A percentile compares a stretch with the other conserved stretches of the same genome.
Evolutionary conservation across 2,797 vertebrate genomes (phyloP).

Genomic region (Phrynocephalus guinanensis): DNA sequence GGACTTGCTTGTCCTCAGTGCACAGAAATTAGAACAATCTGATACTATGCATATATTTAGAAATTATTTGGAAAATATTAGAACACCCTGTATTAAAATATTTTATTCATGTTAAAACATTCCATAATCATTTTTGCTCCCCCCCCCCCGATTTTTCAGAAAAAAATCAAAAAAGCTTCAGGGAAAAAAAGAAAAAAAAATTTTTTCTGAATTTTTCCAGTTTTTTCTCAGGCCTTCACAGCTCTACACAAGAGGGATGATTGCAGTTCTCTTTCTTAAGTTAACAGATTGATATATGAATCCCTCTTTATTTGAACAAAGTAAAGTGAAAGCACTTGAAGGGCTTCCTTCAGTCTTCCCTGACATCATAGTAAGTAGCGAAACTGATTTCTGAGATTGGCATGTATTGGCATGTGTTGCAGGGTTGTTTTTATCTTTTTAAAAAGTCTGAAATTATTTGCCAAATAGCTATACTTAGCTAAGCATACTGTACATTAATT

Average conservation of each 20-base stretch:
- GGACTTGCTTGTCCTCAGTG: no score
- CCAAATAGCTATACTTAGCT: not conserved
- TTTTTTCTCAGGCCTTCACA: no score
- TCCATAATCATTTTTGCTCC: no score
- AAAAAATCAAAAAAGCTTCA: no score
- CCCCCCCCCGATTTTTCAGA: no score
- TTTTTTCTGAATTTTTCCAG: no score
- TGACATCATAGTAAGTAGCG: not conserved
- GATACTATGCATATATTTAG: no score
- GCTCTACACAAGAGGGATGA: not conserved
- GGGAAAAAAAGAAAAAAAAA: no score
- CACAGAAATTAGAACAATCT: no score
- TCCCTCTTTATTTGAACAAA: not conserved
- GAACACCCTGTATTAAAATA: no score
- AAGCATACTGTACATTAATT: not conserved
- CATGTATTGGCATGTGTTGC: not conserved
- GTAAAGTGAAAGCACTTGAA: not conserved
- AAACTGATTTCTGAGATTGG: not conserved
- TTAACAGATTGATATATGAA: not conserved
- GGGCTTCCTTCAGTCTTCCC: not conserved
- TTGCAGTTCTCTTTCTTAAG: not conserved
- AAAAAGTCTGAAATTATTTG: not conserved
- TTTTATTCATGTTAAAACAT: no score
- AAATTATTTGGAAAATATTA: no score
- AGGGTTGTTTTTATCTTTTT: not conserved